Base-by-base conservation (phyloP, 1,140 invertebrate genomes). In the Drosophila eugracilis region DNA sequence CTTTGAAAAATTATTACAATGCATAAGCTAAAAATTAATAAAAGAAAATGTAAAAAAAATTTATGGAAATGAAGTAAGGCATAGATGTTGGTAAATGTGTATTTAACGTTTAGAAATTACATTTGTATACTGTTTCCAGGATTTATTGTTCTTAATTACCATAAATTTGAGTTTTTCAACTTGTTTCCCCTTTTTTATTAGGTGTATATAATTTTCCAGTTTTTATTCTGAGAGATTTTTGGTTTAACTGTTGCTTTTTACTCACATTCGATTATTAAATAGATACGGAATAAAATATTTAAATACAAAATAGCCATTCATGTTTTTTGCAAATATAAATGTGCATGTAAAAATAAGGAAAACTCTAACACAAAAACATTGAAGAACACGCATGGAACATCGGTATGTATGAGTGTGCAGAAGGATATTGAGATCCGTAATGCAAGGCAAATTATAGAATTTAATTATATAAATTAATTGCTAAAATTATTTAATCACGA, bases 311-410 rank as follows among this genome's bases (percentile, higher is more conserved):
- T 83, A 84, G 79, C 73, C 83, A 88, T 88, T 71, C 67, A 86
- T 86, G 81, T 86, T 86, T 83, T 85, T 88, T 88, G 81, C 83
- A 88, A 83, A 71, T 88, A 88, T 88, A 83, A 88, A 88, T 88
- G 83, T 88, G 83, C 78, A 88, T 88, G 79, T 84, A 75, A 78
- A 78, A 72, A 83, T 63, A 71, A 88, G 54, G n/a, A 47, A 62
- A 44, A 67, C 26, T 58, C 42, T 57, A 12, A 30, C 42, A 66
- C 39, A 49, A 62, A 52, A 45, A 44, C 62, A 65, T 69, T 39
- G 45, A 62, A 60, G n/a, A n/a, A n/a, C n/a, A 30, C 37, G 66
- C 55, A 42, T 17, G 14, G 30, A 36, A 58, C 57, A 72, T 53
- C 37, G 48, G 49, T 75, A 73, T 53, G 55, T 63, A 53, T 50